Evolutionary conservation across 2,888 invertebrate genomes (phyloP), one percentile per base, ranked within the genome.

Genomic region (Leptogaster cylindrica): DNA sequence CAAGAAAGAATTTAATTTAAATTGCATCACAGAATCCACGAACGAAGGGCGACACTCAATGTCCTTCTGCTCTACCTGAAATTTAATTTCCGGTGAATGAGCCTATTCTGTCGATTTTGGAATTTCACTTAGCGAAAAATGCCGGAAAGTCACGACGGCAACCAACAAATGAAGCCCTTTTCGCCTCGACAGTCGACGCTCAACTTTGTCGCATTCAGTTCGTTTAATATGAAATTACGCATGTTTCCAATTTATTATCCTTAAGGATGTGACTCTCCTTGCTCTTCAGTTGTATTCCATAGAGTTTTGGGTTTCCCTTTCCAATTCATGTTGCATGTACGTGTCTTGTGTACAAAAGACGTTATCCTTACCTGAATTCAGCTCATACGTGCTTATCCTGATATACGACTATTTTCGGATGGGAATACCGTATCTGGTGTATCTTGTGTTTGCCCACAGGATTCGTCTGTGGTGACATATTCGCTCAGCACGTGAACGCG

Each of bases 161-260:
- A n/a, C n/a, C n/a, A n/a, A n/a, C n/a, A n/a, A n/a, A n/a, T n/a
- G n/a, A n/a, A n/a, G n/a, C n/a, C n/a, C n/a, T n/a, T n/a, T n/a
- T n/a, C n/a, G n/a, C n/a, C n/a, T n/a, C n/a, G n/a, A n/a, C n/a
- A n/a, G n/a, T n/a, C 51, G 16, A 51, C 28, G 28, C 48, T 23
- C 23, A 23, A 48, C 51, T 51, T 23, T 28, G 51, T 51, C 51
- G 51, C 51, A 51, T 27, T 25, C 28, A 51, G 23, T 28, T 25
- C 28, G 16, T 25, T 51, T 51, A n/a, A 44, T 55, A 16, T 27
- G 44, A 31, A 66, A 66, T 66, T 55, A 66, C 66, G 46, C 66
- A 66, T 58, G 66, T 66, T 58, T 55, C 27, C 52, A 58, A 58
- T 66, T 58, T 66, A 46, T 66, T 66, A 58, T 58, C 55, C 58